Evolutionary conservation across 2,888 invertebrate species (phyloP), one percentile per base, ranked within the genome.

Genomic region (Prostheceraeus crozeri): DNA sequence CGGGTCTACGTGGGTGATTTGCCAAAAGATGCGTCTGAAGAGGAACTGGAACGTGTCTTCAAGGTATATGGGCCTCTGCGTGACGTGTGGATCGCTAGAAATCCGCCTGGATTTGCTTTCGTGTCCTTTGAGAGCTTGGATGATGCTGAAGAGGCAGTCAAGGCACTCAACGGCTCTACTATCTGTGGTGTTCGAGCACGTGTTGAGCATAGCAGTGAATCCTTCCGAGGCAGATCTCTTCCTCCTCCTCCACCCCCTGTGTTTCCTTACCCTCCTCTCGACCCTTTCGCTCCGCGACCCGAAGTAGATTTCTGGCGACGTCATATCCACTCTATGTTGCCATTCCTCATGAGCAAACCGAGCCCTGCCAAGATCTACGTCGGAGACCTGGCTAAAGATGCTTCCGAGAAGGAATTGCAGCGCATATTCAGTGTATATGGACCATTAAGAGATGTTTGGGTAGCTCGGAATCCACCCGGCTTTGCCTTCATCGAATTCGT

Each of bases 401-500:
- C 58, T 10, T 58, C 64, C n/a, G 65, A 65, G 36, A 60, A 59
- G 21, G 65, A 65, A 30, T 28, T 65, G 28, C 64, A 65, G 35
- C 40, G 57, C 23, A 54, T 62, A n/a, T 65, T 65, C 36, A 58
- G 61, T 14, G 64, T 64, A 45, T 67, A 68, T 59, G 59, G 69
- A 1, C 66, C 65, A 48, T 56, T 73, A 21, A 64, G 67, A 52
- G 70, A 68, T 62, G 72, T 73, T 10, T 73, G 73, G 73, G 72
- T 74, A 3, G 72, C 71, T 2, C 63, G 71, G 51, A 73, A 73
- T 62, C 72, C 72, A 11, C 70, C 73, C 11, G 72, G 88, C 16
- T 88, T 89, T 77, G 88, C 88, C 0, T 89, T 89, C 76, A 86
- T 87, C 2, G 88, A 89, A 76, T 89, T 83, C 75, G 87, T 88